Base-by-base conservation (phyloP, 1,140 invertebrate species). In the Drosophila arawakana region DNA sequence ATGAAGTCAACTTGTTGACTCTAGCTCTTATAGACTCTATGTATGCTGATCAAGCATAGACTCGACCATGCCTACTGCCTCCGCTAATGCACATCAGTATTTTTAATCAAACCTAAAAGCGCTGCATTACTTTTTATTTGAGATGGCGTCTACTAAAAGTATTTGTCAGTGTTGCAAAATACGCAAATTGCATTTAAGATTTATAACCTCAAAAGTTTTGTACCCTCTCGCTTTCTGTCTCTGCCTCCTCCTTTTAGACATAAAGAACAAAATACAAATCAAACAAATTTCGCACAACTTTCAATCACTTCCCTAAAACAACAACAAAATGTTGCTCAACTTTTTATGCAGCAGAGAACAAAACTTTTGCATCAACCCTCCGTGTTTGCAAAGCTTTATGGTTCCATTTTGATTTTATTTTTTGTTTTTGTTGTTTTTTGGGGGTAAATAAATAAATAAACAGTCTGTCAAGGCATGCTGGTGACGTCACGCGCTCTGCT, bases 101-200 rank as follows among this genome's bases (percentile, higher is more conserved):
- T 30, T 30, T 30, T 30, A 30, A 30, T 2, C 3, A 30, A 30
- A 5, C 25, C 25, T 5, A 30, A 25, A 3, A 25, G 4, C 25
- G 2, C 25, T 30, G 25, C 4, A 25, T 4, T 25, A 25, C 4
- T 25, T 30, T 30, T 2, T 30, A 0, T 6, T 30, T 5, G 4
- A 30, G 25, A 5, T 30, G 25, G 30, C 59, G 73, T 69, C 61
- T 57, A 47, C 60, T 49, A 70, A 74, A 81, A 50, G 61, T 78
- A 78, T 30, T 68, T 35, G 41, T 41, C 44, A 13, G 47, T 41
- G 25, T 54, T 13, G 41, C n/a, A 44, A 70, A 73, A 78, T 81
- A 82, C 72, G 60, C 61, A 86, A 88, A 85, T 86, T 85, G 83
- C 82, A 85, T 85, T 82, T 59, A 81, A 81, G 78, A 85, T 85